Percentiles rank a stretch among this genome's conserved stretches.
phyloP scores from a whole-genome alignment of 2,888 invertebrate genomes.

The Heliconius erato region DNA sequence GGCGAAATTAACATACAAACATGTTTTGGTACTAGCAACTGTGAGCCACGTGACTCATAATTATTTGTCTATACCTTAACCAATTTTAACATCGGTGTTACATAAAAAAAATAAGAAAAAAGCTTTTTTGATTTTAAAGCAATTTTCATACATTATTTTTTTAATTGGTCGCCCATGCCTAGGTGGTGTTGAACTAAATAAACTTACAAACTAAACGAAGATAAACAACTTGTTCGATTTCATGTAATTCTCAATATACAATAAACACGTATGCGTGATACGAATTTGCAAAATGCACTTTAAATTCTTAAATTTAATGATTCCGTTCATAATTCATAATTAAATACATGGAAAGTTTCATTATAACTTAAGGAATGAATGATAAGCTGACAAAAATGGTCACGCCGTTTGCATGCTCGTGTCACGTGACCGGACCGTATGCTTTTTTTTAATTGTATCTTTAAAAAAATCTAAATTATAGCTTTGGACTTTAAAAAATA shows the following conservation, averaged over 20 bases:
- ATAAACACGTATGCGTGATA: conserved; percentile 66
- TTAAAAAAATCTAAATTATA: neutral
- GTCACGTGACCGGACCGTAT: conserved; percentile 26
- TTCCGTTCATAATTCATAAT: conserved; percentile 62
- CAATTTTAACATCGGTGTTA: neutral
- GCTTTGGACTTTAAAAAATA: neutral
- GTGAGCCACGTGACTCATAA: neutral
- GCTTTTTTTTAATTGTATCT: neutral
- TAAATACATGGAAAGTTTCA: conserved; percentile 61
- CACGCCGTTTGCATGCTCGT: conserved; percentile 45
- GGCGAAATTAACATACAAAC: conserved; percentile 20
- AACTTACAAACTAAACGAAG: conserved; percentile 59
- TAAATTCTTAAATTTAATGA: conserved; percentile 61
- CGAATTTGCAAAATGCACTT: conserved; percentile 72
- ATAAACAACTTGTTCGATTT: conserved; percentile 78
- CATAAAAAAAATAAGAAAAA: neutral
- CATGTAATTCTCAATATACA: conserved; percentile 77
- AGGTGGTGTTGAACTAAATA: conserved; percentile 54
- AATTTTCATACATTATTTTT: neutral
- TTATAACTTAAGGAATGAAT: conserved; percentile 61
- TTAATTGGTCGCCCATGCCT: conserved; percentile 49
- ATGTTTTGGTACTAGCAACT: neutral
- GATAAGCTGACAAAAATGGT: conserved; percentile 42
- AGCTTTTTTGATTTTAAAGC: neutral
- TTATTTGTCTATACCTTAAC: neutral